Evolutionary conservation across 2,113 vertebrate genomes (phyloP).

Genomic region (Prunella fulvescens): DNA sequence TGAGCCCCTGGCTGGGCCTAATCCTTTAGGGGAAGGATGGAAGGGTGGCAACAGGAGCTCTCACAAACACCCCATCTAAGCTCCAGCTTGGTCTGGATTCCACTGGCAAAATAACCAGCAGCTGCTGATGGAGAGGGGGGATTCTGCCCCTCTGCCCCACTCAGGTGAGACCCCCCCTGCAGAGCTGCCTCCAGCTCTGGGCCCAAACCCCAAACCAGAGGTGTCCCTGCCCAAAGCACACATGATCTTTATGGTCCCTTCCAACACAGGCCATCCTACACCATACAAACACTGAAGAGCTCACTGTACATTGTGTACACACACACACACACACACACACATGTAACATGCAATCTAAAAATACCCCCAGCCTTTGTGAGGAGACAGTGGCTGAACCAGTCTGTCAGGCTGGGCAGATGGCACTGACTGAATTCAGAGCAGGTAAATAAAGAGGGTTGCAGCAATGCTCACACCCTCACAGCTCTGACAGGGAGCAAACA

Average conservation of each 20-base stretch:
- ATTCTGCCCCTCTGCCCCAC: neutral
- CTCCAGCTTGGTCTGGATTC: neutral
- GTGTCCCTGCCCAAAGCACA: neutral
- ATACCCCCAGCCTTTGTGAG: neutral
- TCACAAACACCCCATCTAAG: neutral
- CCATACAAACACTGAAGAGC: neutral
- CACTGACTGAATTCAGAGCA: neutral
- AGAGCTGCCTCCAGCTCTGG: neutral
- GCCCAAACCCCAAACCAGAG: neutral
- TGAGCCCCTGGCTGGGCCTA: neutral
- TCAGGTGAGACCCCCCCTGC: neutral
- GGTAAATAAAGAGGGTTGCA: neutral
- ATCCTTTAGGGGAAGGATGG: neutral
- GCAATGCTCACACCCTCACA: neutral
- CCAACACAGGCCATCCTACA: neutral
- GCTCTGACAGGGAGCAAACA: neutral
- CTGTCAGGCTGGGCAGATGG: neutral
- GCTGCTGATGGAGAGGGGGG: neutral
- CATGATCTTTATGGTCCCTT: fast-evolving
- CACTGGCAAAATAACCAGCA: neutral
- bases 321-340: neutral
- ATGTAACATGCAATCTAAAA: neutral
- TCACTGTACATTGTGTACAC: no score
- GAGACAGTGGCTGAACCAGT: neutral
- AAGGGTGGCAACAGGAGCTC: fast-evolving